Evolutionary conservation across 2,797 vertebrate genomes (phyloP), one percentile per base, ranked within the genome.

Genomic region (Halcyon smyrnensis): DNA sequence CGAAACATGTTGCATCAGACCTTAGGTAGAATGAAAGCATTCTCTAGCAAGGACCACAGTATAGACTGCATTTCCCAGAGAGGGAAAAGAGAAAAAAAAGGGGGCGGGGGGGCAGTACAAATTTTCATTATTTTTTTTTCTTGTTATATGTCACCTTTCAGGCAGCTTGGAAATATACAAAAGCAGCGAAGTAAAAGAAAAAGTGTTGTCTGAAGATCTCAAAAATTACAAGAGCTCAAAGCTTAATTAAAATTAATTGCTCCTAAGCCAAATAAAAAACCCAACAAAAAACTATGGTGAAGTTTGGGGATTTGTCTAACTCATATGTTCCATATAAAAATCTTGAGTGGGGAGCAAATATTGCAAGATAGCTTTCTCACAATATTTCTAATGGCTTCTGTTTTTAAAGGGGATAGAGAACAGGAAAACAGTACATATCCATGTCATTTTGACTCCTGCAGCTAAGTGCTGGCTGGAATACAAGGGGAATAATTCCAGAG

Each of bases 321-420:
- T 51, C 16, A 6, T 51, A 28, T 51, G 27, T 51, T 28, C 15
- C 9, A 16, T 28, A 51, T 89, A 62, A 78, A 89, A 92, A n/a
- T 12, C 77, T 54, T 57, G 20, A 89, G 71, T 28, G 54, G 62
- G 45, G 78, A 87, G n/a, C 12, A 93, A 84, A 51, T 81, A 71
- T 68, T 23, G 0, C 78, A 87, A 87, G 75, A 92, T 8, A 77
- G 37, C 51, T 97, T 96, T 95, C 96, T 96, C 90, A 95, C 90
- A 94, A 80, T 93, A 95, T 93, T 95, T 93, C 91, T 95, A 90
- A 87, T 64, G 90, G 71, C 62, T 93, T 95, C 91, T 95, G 88
- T 68, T 96, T 96, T 94, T 89, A 93, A 71, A 65, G 71, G 89
- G 41, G 50, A 46, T 80, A 87, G 93, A 95, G 94, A 95, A 79